Conservation (phyloP, 2,113 vertebrate species). For the Nyctereutes procyonoides region DNA sequence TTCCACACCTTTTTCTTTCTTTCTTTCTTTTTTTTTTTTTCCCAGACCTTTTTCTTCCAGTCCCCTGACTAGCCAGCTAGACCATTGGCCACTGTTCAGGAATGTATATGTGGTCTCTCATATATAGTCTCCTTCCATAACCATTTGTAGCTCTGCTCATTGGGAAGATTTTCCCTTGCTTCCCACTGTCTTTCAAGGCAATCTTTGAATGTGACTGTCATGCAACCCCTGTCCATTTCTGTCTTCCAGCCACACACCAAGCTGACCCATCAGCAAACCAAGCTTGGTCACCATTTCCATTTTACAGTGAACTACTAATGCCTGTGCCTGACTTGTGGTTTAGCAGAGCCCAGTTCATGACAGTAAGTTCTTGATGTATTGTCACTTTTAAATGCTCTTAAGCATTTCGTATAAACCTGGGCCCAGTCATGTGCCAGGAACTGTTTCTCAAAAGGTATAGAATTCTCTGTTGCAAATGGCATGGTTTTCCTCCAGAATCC, state of each 20-base stretch:
- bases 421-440: neutral
- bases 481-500: constrained; percentile 4
- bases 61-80: neutral
- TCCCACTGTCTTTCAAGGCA: neutral
- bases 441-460: neutral
- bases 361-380: neutral
- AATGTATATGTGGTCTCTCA: neutral
- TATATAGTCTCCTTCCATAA: neutral
- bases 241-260: neutral
- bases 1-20: neutral
- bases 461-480: neutral
- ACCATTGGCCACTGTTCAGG: neutral
- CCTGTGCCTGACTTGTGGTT: neutral
- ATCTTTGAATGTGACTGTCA: neutral
- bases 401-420: constrained; percentile 26
- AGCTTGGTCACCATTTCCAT: neutral
- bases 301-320: neutral
- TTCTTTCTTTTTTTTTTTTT: no score
- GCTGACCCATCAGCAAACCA: neutral
- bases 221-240: neutral
- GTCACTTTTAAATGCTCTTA: neutral
- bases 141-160: neutral
- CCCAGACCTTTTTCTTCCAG: neutral
- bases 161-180: neutral
- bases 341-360: neutral